These are phyloP conservation scores for Lasius platythorax DNA, from an alignment of 2,888 invertebrate genomes.

Conservation along the genomic window DNA sequence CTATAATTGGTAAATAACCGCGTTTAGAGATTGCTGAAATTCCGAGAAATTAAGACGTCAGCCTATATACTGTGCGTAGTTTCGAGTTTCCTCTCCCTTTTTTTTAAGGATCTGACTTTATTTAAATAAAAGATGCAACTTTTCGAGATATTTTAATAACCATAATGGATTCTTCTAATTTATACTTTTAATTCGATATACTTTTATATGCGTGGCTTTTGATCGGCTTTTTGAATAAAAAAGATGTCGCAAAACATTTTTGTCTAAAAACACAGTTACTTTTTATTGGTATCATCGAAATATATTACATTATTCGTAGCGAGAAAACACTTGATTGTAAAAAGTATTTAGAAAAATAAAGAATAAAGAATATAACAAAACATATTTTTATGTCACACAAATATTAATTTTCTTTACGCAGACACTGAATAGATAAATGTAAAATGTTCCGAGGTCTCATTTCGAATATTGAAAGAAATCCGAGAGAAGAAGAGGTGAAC, in stretches of 20 bases:
- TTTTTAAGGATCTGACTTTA: background rate
- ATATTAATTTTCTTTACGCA: background rate
- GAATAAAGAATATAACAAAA: background rate
- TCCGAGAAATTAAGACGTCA: slow-evolving; percentile 61
- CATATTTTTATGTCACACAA: background rate
- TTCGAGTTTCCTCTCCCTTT: background rate
- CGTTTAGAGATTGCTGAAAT: slow-evolving; percentile 39
- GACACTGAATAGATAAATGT: background rate
- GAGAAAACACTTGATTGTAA: background rate
- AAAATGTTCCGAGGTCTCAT: background rate
- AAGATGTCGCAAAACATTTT: background rate
- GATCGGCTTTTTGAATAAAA: background rate
- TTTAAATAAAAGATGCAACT: background rate
- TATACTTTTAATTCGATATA: background rate
- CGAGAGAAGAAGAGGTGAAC: slow-evolving; percentile 56
- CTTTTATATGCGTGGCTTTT: background rate
- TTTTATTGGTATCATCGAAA: background rate
- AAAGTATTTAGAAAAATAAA: background rate
- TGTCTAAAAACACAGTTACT: background rate
- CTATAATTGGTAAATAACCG: slow-evolving; percentile 79
- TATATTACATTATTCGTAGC: background rate
- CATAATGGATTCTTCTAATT: background rate
- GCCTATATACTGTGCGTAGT: slow-evolving; percentile 9
- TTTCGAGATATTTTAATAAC: background rate
- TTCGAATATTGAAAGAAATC: slow-evolving; percentile 78